phyloP scores from a whole-genome alignment of 2,113 vertebrate genomes.

The Eolophus roseicapilla region DNA sequence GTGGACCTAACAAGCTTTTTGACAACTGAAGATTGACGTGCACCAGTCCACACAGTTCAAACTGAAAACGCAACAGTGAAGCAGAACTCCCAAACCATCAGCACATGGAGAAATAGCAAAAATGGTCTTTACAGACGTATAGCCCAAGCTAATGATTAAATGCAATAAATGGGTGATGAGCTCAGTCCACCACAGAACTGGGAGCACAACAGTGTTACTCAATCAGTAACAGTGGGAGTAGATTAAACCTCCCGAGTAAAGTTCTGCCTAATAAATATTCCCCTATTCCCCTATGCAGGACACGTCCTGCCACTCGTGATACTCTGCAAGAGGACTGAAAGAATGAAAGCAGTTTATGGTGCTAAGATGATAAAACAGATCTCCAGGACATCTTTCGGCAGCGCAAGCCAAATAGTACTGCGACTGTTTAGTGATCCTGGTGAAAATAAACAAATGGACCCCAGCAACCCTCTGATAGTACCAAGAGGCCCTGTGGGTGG shows the following conservation, averaged over 20 bases:
- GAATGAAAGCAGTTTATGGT: not conserved
- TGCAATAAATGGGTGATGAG: not conserved
- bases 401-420: not conserved
- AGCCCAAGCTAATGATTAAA: not conserved
- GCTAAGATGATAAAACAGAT: constrained; percentile 41
- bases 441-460: constrained; percentile 45
- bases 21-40: not conserved
- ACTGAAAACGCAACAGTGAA: not conserved
- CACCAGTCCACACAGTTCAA: not conserved
- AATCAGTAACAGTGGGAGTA: not conserved
- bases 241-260: not conserved
- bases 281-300: not conserved
- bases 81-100: not conserved
- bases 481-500: constrained; percentile 45
- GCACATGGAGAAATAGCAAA: not conserved
- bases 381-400: constrained; percentile 50
- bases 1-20: not conserved
- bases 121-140: fast-evolving
- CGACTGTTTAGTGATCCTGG: not conserved
- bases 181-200: not conserved
- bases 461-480: not conserved
- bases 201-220: not conserved
- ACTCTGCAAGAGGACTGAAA: not conserved
- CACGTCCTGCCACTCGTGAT: not conserved
- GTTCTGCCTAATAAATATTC: not conserved